phyloP scores from a whole-genome alignment of 2,888 invertebrate species.

The Cryptocheilus praepositus region DNA sequence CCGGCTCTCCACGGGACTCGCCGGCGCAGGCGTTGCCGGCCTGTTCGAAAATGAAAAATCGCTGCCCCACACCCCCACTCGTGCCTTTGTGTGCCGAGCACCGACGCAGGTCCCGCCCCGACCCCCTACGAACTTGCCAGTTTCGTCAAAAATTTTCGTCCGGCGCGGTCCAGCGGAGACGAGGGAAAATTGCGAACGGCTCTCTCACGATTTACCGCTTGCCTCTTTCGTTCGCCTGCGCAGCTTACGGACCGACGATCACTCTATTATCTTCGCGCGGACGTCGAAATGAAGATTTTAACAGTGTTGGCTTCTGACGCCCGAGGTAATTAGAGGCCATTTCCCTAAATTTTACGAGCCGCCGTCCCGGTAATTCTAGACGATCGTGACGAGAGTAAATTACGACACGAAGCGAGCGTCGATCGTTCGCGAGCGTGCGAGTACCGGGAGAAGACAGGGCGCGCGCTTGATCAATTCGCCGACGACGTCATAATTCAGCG shows the following conservation, averaged over 20 bases:
- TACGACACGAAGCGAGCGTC: background rate
- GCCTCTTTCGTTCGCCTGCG: too few species aligned
- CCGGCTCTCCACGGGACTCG: constrained; percentile 28
- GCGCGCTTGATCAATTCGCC: background rate
- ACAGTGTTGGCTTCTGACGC: too few species aligned
- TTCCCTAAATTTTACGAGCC: too few species aligned
- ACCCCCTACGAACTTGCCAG: constrained; percentile 16
- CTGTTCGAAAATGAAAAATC: constrained; percentile 45
- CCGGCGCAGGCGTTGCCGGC: constrained; percentile 26
- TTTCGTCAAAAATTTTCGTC: background rate
- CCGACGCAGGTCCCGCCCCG: constrained; percentile 3
- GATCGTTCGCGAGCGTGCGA: constrained; percentile 3
- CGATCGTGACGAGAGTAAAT: too few species aligned
- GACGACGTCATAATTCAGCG: constrained; percentile 37
- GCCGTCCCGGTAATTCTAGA: too few species aligned
- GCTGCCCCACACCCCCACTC: background rate
- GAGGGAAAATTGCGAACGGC: constrained; percentile 5
- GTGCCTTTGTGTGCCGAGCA: constrained; percentile 2
- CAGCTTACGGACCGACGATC: too few species aligned
- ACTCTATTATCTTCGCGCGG: too few species aligned
- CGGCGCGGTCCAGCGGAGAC: too few species aligned
- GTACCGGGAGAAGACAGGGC: too few species aligned
- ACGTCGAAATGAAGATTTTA: too few species aligned
- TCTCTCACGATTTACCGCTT: background rate
- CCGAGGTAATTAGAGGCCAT: too few species aligned